Conservation (phyloP, 2,113 vertebrate species). For the Lampris incognitus region DNA sequence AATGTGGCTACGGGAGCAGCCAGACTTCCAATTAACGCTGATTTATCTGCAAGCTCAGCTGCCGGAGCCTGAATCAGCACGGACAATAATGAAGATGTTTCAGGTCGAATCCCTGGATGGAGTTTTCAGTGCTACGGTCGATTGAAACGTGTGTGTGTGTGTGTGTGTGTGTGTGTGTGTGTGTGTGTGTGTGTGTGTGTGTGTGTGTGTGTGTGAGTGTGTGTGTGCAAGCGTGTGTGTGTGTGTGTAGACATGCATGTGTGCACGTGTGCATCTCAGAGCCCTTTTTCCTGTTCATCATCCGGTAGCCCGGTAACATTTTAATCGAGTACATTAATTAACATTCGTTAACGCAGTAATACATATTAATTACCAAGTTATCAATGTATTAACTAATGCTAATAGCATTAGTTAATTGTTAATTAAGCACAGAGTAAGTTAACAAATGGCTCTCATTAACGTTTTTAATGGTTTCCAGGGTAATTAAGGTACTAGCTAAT, state of each 20-base stretch:
- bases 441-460: too few species aligned
- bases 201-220: background rate
- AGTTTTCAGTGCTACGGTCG: constrained; percentile 34
- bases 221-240: background rate
- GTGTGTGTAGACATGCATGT: background rate
- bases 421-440: too few species aligned
- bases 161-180: background rate
- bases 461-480: too few species aligned
- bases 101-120: constrained; percentile 12
- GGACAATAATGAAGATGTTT: constrained; percentile 46
- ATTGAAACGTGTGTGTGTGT: constrained; percentile 6
- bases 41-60: constrained; percentile 50
- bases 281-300: too few species aligned
- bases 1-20: constrained; percentile 42
- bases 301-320: too few species aligned
- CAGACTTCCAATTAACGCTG: constrained; percentile 61
- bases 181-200: background rate
- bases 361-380: too few species aligned
- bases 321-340: too few species aligned
- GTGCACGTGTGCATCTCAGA: background rate
- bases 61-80: constrained; percentile 52
- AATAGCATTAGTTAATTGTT: too few species aligned
- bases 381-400: too few species aligned
- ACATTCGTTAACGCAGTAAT: too few species aligned
- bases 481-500: too few species aligned